Base-by-base conservation (phyloP, 2,888 invertebrate species). In the Noctua janthe region DNA sequence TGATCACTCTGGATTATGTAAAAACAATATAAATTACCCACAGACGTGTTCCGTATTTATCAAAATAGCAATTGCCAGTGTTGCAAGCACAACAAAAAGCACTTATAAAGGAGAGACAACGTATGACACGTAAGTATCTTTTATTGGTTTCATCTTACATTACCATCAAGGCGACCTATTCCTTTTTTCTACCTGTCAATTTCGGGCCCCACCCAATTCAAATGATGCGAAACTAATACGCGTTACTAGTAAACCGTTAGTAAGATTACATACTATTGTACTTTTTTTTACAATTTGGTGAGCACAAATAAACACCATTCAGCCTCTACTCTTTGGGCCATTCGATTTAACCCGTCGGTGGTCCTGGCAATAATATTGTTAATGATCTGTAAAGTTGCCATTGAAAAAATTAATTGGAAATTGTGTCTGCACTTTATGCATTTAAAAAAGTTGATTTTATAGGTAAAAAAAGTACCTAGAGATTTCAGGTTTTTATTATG, bases 191-290 rank as follows among this genome's bases (percentile, higher is more conserved):
- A 73, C 78, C 79, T 87, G 83, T 79, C 76, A 74, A 82, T 74
- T 69, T 80, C n/a, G 73, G 47, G 66, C n/a, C 35, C 43, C 64
- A 29, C 79, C 83, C 67, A 81, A 78, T 83, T 74, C 64, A 77
- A 87, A 87, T 87, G 77, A 73, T 72, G 90, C 89, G 92, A 90
- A 91, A 90, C 92, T 88, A 92, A 92, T 90, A 87, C 75, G 86
- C 86, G 83, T 88, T 83, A 87, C 87, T 80, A 84, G 74, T 73
- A 80, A 83, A 90, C 90, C 90, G 91, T 92, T 91, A 91, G 62
- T 81, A 69, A 88, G 90, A 92, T 90, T 90, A 89, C 84, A 62
- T 84, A 81, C 82, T 84, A 85, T 91, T 89, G 84, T 87, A 72
- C 20, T 82, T 82, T 89, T 91, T 90, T 90, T 81, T 78, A 3